Evolutionary conservation across 2,113 vertebrate species (phyloP), one percentile per base, ranked within the genome.

Genomic region (Micronycteris hirsuta): DNA sequence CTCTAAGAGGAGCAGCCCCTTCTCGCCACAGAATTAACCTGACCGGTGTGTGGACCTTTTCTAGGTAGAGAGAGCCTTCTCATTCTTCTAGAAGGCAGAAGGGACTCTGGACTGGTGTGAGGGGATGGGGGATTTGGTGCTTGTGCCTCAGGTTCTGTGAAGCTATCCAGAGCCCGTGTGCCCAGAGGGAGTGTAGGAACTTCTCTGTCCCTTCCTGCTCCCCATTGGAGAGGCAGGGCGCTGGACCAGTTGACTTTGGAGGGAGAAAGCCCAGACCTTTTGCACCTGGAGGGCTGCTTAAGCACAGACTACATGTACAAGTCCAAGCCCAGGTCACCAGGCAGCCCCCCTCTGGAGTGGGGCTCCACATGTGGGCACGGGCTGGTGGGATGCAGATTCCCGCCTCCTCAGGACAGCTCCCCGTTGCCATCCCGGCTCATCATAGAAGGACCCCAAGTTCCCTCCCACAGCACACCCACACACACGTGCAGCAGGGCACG

Each of bases 401-500:
- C 26, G 19, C 70, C 56, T 92, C 38, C 63, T 58, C 70, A 36
- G 73, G 54, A 83, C 36, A 87, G 13, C 67, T 92, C 65, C 52
- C 65, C n/a, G 70, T 81, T 80, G 52, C 65, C 41, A 85, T 61
- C 52, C 84, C 93, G 80, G 61, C 87, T 47, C 17, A 26, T 82
- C 76, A 82, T 31, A n/a, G 54, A 45, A 95, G 22, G 80, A 74
- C 49, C 74, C 47, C 82, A 49, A 41, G 38, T 56, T 76, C n/a
- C 36, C 86, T 86, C 4, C 12, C 0, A 56, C 58, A 94, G 92
- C 92, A 96, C n/a, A 4, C 0, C 31, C 77, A 94, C 96, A 97
- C 96, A 96, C 63, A 73, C 24, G 26, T 97, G 97, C 95, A 97
- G 45, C 78, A 92, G 97, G 97, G 96, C 96, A 98, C 0, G 56